Base-by-base conservation (phyloP, 2,888 invertebrate species). In the Eupsilia transversa region DNA sequence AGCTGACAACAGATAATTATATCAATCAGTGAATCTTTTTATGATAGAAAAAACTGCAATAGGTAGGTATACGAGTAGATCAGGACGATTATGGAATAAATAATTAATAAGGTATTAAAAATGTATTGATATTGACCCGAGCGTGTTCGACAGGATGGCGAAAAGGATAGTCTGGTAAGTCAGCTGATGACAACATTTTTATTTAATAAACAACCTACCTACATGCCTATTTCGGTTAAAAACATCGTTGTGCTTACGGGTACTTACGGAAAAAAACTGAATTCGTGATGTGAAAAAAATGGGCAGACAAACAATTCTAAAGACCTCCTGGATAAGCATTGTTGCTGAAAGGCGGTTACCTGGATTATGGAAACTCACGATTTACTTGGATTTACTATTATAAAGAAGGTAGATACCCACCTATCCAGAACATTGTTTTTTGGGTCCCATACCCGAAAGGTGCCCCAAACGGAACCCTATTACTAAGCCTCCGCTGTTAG, bases 81-180 rank as follows among this genome's bases (percentile, higher is more conserved):
- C 23, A 12, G 41, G 12, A 49, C 17, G 23, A 35, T 43, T 41
- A 54, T 76, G 9, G 33, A 63, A 74, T 63, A 74, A 33, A 41
- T 73, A 49, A 74, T 52, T 23, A 35, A 52, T 63, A 54, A 49
- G 23, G 33, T 74, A 74, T 74, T 49, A 33, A 41, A 65, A 61
- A 52, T 35, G 52, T 63, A 60, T 43, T 63, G 27, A 6, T 74
- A 41, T 43, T 35, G 14, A 35, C 6, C 14, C 14, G 10, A 35
- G 27, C 20, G 30, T 65, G 35, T 54, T 65, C 30, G n/a, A 0
- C 23, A 10, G 5, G 46, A 30, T 23, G 27, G 12, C 10, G 33
- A 63, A 27, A 74, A 74, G 5, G 2, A 3, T n/a, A 43, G 17
- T 20, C n/a, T 6, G 38, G 33, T 17, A 7, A 52, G 20, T 30